Evolutionary conservation across 2,113 vertebrate genomes (phyloP).

Genomic region (Struthio camelus): DNA sequence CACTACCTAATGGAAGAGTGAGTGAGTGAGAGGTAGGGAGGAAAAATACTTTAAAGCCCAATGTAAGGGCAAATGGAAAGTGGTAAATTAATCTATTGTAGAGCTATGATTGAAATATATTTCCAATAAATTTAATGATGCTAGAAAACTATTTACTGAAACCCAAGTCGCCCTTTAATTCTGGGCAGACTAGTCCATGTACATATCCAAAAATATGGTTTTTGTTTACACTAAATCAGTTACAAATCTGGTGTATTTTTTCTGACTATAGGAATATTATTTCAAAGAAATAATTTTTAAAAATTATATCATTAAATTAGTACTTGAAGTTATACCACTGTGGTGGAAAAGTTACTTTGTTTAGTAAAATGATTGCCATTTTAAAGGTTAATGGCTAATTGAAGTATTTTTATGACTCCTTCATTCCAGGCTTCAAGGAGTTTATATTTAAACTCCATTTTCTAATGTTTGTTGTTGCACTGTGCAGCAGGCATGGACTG

Average conservation of each 20-base stretch:
- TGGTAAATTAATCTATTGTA: conserved; percentile 54
- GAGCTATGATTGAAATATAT: conserved; percentile 49
- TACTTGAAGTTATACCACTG: conserved; percentile 79
- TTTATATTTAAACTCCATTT: conserved; percentile 59
- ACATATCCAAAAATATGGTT: conserved; percentile 69
- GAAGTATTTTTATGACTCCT: conserved; percentile 76
- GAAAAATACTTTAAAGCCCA: conserved; percentile 54
- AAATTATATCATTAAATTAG: conserved; percentile 77
- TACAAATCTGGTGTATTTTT: conserved; percentile 78
- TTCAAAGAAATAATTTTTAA: conserved; percentile 79
- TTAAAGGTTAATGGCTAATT: conserved; percentile 75
- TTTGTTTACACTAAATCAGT: conserved; percentile 76
- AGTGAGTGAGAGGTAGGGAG: conserved; percentile 14
- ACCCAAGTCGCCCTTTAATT: conserved; percentile 64
- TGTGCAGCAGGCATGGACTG: conserved; percentile 52
- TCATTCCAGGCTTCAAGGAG: conserved; percentile 70
- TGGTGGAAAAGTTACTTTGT: conserved; percentile 71
- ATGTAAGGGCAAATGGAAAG: conserved; percentile 8
- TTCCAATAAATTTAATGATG: conserved; percentile 36
- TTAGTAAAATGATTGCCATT: conserved; percentile 64
- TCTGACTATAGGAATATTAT: conserved; percentile 82
- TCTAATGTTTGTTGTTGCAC: conserved; percentile 48
- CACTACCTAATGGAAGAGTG: conserved; percentile 38
- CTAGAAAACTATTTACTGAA: conserved; percentile 49
- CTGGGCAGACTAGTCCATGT: conserved; percentile 67